Conservation (phyloP, 2,797 vertebrate species). For the Aplochiton taeniatus region DNA sequence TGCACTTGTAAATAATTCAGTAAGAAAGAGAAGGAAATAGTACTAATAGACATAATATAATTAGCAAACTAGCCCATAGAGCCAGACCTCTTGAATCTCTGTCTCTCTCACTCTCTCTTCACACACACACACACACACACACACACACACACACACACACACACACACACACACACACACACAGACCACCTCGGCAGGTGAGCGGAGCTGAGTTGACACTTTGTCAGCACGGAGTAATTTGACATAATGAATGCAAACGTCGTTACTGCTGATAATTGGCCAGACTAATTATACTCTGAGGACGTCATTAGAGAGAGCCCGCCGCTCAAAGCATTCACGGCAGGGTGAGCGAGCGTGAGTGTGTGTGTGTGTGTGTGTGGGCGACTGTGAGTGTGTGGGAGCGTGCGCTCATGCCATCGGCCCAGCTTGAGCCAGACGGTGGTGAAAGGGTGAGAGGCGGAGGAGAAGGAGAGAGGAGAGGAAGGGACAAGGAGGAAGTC, state of each 20-base stretch:
- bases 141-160: constrained; percentile 19
- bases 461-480: constrained; percentile 24
- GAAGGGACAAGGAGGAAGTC: constrained; percentile 37
- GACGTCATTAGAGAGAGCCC: constrained; percentile 98
- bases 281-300: constrained; percentile 99
- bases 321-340: constrained; percentile 60
- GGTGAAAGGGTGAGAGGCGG: constrained; percentile 41
- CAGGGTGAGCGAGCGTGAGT: constrained; percentile 28
- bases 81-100: background rate
- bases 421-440: constrained; percentile 84
- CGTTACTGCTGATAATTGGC: constrained; percentile 99
- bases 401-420: background rate
- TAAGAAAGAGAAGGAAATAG: constrained; percentile 62
- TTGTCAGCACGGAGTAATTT: constrained; percentile 89
- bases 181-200: constrained; percentile 84
- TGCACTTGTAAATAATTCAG: background rate
- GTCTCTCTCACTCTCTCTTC: constrained; percentile 4
- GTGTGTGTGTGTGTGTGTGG: constrained; percentile 36
- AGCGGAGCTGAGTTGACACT: constrained; percentile 98
- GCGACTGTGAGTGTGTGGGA: constrained; percentile 37
- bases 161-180: constrained; percentile 27
- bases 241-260: constrained; percentile 98
- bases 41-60: constrained; percentile 31
- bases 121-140: constrained; percentile 23
- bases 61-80: constrained; percentile 26